Conservation (phyloP, 2,888 invertebrate genomes). For the Drosophila macrospina region DNA sequence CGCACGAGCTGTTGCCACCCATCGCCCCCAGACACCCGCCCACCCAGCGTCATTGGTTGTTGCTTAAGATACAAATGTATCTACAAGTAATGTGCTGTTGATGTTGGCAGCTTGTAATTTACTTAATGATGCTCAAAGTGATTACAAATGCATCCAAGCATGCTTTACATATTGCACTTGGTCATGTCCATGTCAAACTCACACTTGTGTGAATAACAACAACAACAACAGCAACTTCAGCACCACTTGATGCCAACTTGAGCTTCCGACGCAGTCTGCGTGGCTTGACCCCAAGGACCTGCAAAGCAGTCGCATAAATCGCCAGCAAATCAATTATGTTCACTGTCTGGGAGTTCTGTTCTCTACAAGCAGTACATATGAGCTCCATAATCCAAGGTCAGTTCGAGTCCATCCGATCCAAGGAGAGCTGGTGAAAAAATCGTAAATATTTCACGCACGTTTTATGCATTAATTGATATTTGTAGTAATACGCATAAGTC, state of each 20-base stretch:
- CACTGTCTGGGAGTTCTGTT: conserved; percentile 66
- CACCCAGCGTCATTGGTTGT: conserved; percentile 3
- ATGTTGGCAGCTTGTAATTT: conserved; percentile 70
- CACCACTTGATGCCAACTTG: conserved; percentile 23
- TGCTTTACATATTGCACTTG: conserved; percentile 64
- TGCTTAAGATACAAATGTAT: conserved; percentile 61
- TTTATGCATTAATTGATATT: conserved; percentile 80
- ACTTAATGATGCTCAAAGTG: conserved; percentile 67
- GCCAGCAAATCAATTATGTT: conserved; percentile 73
- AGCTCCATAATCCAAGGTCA: conserved; percentile 61
- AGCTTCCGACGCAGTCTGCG: conserved; percentile 34
- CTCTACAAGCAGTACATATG: conserved; percentile 13
- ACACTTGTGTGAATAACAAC: conserved; percentile 35
- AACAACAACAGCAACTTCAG: conserved; percentile 15
- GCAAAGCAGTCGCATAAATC: conserved; percentile 65
- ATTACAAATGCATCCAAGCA: conserved; percentile 67
- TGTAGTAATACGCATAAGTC: conserved; percentile 81
- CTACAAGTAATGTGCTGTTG: conserved; percentile 50
- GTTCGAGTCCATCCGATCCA: conserved; percentile 23
- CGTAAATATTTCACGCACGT: conserved; percentile 78
- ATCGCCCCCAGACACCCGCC: neutral
- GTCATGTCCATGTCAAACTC: conserved; percentile 58
- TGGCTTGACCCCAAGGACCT: conserved; percentile 55
- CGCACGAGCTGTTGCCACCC: conserved; percentile 27
- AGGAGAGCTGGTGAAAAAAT: conserved; percentile 32